phyloP scores from a whole-genome alignment of 2,888 invertebrate species.

The Cybosia mesomella region DNA sequence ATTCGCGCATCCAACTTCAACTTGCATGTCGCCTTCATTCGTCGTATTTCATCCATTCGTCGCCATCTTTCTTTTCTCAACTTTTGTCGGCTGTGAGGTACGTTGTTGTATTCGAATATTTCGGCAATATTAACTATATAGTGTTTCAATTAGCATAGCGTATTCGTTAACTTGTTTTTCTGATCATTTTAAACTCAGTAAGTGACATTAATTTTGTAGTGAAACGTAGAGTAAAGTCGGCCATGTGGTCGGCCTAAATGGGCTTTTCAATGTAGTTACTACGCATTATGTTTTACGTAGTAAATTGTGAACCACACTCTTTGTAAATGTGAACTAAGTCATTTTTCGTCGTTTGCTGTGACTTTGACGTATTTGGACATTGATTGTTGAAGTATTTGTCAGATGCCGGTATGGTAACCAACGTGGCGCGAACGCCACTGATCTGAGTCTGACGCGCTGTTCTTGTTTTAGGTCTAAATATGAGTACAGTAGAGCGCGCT shows the following conservation, averaged over 20 bases:
- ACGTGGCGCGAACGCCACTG: slow-evolving; percentile 75
- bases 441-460: slow-evolving; percentile 43
- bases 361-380: slow-evolving; percentile 31
- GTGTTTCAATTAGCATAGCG: slow-evolving; percentile 42
- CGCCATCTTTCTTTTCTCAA: slow-evolving; percentile 85
- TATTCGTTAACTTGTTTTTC: slow-evolving; percentile 32
- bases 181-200: slow-evolving; percentile 41
- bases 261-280: slow-evolving; percentile 73
- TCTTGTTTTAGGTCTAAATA: slow-evolving; percentile 78
- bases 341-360: slow-evolving; percentile 34
- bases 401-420: slow-evolving; percentile 68
- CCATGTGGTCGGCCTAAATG: slow-evolving; percentile 81
- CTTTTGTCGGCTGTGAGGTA: slow-evolving; percentile 81
- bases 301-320: slow-evolving; percentile 50
- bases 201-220: slow-evolving; percentile 46
- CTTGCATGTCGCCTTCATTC: slow-evolving; percentile 52
- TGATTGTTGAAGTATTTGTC: slow-evolving; percentile 39
- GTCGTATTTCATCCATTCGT: slow-evolving; percentile 50
- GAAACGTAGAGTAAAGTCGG: slow-evolving; percentile 51
- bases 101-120: slow-evolving; percentile 65
- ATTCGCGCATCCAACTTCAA: neutral
- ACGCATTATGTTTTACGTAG: slow-evolving; percentile 79
- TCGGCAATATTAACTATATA: slow-evolving; percentile 51
- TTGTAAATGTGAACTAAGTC: slow-evolving; percentile 29
- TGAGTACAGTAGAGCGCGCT: slow-evolving; percentile 90